phyloP scores from a whole-genome alignment of 1,140 invertebrate genomes.

The Stegodyphus dumicola region DNA sequence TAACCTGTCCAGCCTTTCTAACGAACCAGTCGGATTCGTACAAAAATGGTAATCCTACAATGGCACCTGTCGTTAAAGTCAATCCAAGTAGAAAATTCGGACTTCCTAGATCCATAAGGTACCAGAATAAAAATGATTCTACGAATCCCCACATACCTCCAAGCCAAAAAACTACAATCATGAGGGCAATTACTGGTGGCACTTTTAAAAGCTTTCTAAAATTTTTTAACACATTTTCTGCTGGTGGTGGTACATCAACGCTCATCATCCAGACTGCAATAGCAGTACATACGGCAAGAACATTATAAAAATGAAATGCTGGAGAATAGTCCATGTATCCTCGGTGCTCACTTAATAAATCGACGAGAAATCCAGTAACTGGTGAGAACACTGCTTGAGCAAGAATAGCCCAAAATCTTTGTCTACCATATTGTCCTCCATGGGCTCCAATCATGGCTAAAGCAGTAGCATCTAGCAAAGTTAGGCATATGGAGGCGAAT shows the following conservation, averaged over 20 bases:
- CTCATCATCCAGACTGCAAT: conserved; percentile 79
- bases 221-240: conserved; percentile 78
- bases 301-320: conserved; percentile 83
- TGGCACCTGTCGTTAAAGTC: conserved; percentile 82
- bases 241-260: conserved; percentile 81
- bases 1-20: conserved; percentile 80
- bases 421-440: conserved; percentile 82
- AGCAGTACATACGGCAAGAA: conserved; percentile 76
- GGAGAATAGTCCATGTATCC: conserved; percentile 73
- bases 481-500: conserved; percentile 80
- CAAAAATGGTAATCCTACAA: conserved; percentile 81
- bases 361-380: conserved; percentile 80
- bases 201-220: conserved; percentile 78
- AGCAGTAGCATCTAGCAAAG: conserved; percentile 85
- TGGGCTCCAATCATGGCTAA: conserved; percentile 82
- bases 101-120: conserved; percentile 82
- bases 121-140: conserved; percentile 88
- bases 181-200: conserved; percentile 79
- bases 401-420: conserved; percentile 81
- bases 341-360: conserved; percentile 73
- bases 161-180: conserved; percentile 79
- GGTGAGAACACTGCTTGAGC: conserved; percentile 84
- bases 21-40: conserved; percentile 84
- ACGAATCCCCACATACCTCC: conserved; percentile 86
- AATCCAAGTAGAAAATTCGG: conserved; percentile 85